Percentiles rank a stretch among this genome's conserved stretches.
These are phyloP conservation scores for Peromyscus nudipes DNA, from an alignment of 2,797 vertebrate genomes.

Conservation along the genomic window DNA sequence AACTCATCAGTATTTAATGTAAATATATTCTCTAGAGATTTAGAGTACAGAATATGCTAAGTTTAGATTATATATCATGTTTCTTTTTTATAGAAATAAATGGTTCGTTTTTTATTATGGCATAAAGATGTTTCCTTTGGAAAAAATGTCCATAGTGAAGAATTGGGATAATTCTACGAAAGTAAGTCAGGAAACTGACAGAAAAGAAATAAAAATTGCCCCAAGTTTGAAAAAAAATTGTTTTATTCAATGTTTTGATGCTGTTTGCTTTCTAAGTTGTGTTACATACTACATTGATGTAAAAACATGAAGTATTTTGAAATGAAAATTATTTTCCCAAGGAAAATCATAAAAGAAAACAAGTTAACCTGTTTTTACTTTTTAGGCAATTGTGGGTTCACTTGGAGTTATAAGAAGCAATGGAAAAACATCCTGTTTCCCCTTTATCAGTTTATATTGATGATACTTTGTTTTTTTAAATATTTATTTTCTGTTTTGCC, in stretches of 20 bases:
- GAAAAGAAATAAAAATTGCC: slow-evolving; percentile 49
- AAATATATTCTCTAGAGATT: slow-evolving; percentile 59
- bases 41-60: slow-evolving; percentile 24
- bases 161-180: background rate
- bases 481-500: background rate
- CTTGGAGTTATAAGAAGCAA: background rate
- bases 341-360: background rate
- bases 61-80: slow-evolving; percentile 52
- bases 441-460: background rate
- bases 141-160: background rate
- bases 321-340: background rate
- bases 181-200: background rate
- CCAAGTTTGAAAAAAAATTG: background rate
- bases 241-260: background rate
- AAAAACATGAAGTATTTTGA: background rate
- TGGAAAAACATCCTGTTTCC: background rate
- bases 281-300: background rate
- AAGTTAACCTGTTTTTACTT: background rate
- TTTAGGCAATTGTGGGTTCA: slow-evolving; percentile 8
- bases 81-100: slow-evolving; percentile 56
- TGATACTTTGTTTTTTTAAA: background rate
- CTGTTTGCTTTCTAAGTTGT: background rate
- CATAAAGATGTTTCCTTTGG: slow-evolving; percentile 47
- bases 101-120: slow-evolving; percentile 57
- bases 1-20: slow-evolving; percentile 62